A percentile compares a stretch with the other conserved stretches of the same genome.
Conservation (phyloP, 2,888 invertebrate genomes). For the Plagiodera versicolora region DNA sequence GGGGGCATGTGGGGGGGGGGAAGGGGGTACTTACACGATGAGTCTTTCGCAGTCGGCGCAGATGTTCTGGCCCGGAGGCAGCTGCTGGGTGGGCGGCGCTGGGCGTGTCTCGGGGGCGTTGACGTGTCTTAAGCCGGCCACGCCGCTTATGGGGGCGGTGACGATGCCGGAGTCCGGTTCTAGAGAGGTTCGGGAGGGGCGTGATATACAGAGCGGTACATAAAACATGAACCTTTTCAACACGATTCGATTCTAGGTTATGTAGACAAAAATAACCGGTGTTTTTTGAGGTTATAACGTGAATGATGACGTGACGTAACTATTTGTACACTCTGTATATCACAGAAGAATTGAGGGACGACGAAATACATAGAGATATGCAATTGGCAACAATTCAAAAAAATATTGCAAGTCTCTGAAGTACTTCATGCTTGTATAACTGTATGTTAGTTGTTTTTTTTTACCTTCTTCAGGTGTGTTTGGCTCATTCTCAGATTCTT, state of each 20-base stretch:
- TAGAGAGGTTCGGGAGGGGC: conserved; percentile 21
- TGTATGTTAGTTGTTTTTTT: not conserved
- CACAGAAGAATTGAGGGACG: too few species aligned
- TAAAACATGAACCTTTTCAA: not conserved
- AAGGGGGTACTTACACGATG: conserved; percentile 94
- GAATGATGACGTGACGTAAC: too few species aligned
- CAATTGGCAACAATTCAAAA: not conserved
- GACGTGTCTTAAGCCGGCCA: conserved; percentile 71
- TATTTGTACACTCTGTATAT: too few species aligned
- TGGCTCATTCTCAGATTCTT: conserved; percentile 83
- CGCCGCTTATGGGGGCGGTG: conserved; percentile 54
- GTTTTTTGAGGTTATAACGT: too few species aligned
- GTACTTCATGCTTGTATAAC: not conserved
- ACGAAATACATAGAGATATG: not conserved
- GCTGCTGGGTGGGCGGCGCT: conserved; percentile 68
- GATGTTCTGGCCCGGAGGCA: conserved; percentile 87
- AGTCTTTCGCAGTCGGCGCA: conserved; percentile 97
- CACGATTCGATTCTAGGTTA: too few species aligned
- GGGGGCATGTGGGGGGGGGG: not conserved
- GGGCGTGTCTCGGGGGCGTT: conserved; percentile 69
- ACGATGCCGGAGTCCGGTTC: conserved; percentile 57
- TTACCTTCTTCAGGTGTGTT: conserved; percentile 59
- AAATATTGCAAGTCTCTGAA: not conserved
- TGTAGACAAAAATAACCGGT: too few species aligned
- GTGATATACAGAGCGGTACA: conserved; percentile 6